These are phyloP conservation scores for Cephus pygmeus DNA, from an alignment of 2,888 invertebrate genomes.

Conservation along the genomic window DNA sequence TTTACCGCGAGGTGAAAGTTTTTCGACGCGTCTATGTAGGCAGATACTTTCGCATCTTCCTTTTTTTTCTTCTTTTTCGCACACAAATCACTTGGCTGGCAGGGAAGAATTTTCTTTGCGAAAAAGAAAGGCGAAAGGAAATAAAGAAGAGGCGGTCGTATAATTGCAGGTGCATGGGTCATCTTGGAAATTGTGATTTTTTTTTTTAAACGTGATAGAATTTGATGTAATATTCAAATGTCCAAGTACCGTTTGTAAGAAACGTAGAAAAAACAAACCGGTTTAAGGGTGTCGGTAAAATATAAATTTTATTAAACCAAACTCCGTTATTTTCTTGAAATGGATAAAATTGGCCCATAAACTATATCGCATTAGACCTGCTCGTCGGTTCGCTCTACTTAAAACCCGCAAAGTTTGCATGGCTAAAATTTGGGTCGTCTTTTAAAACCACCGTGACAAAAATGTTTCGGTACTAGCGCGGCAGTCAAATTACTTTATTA, in stretches of 20 bases:
- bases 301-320: not conserved
- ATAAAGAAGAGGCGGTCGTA: not conserved
- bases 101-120: not conserved
- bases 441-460: constrained; percentile 41
- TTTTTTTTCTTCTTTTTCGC: not conserved
- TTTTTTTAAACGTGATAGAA: not conserved
- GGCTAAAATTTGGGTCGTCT: constrained; percentile 19
- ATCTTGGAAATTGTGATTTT: not conserved
- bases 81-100: constrained; percentile 10
- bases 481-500: constrained; percentile 49
- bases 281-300: not conserved
- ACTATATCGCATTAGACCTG: not conserved
- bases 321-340: not conserved
- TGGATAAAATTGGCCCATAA: not conserved
- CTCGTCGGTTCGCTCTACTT: not conserved
- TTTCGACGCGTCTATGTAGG: constrained; percentile 7
- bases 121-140: constrained; percentile 16
- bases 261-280: not conserved
- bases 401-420: not conserved
- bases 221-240: not conserved
- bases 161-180: not conserved
- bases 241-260: not conserved
- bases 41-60: constrained; percentile 23
- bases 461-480: constrained; percentile 35
- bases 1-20: constrained; percentile 19